Base-by-base conservation (phyloP, 2,113 vertebrate genomes). In the Brienomyrus longianalis region DNA sequence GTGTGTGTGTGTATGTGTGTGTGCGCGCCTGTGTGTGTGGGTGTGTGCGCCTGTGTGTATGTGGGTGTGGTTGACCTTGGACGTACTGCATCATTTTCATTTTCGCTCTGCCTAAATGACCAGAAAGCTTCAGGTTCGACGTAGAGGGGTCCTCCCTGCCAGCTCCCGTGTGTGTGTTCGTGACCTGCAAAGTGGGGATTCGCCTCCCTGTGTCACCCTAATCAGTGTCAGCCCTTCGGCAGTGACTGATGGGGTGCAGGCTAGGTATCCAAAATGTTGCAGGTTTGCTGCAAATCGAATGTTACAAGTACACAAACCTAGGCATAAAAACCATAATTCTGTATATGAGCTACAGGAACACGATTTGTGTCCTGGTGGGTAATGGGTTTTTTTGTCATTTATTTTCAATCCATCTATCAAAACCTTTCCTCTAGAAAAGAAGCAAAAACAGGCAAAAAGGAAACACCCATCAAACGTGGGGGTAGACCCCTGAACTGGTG, bases 401-500 rank as follows among this genome's bases (percentile, higher is more conserved):
- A n/a, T 89, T 83, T 87, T 52, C 83, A 10, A 47, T 35, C 62
- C 31, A 6, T 59, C 21, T 88, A 83, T 59, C 15, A 52, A 87
- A 83, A 85, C 45, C 56, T 31, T 80, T 77, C 83, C 51, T 66
- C 47, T 9, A 50, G 88, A 90, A 90, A 91, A 54, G 88, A 90
- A 48, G 92, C 1, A 84, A 56, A 88, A 27, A 45, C 5, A 47
- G 66, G 52, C 39, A 59, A 59, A 50, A 92, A 93, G 93, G 89
- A 94, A 95, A 93, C 93, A 93, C 91, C 90, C 90, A 93, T 92
- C 92, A 87, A 89, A 83, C 88, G 85, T 92, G 94, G 93, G 91
- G 93, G 94, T 93, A 95, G 95, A 96, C 96, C 96, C 94, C 93
- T 93, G 92, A 93, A 94, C 94, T 94, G 94, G 94, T 91, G 93